These are phyloP conservation scores for Octodon degus DNA, from an alignment of 2,113 vertebrate genomes.

Conservation along the genomic window DNA sequence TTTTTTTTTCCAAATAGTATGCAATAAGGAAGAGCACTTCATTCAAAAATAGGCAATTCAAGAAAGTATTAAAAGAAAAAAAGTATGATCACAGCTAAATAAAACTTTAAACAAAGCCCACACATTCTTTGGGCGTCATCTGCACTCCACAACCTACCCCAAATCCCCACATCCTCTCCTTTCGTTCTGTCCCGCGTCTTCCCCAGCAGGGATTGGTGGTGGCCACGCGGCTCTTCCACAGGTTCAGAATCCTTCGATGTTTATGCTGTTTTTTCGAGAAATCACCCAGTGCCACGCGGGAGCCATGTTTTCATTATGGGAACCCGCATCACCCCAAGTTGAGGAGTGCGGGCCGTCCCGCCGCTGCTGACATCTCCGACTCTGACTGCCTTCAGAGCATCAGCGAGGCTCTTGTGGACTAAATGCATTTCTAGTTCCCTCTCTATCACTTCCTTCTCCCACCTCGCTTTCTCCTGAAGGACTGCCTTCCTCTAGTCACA, in stretches of 20 bases:
- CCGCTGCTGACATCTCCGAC: constrained; percentile 57
- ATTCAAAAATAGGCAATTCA: not conserved
- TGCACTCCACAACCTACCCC: no score
- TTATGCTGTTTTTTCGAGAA: constrained; percentile 46
- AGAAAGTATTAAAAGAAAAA: constrained; percentile 22
- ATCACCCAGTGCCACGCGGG: constrained; percentile 41
- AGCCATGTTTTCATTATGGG: constrained; percentile 43
- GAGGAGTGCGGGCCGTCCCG: constrained; percentile 47
- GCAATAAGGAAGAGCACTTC: not conserved
- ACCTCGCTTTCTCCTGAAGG: constrained; percentile 40
- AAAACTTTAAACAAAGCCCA: constrained; percentile 47
- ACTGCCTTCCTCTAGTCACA: constrained; percentile 52
- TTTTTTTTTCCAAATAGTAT: not conserved
- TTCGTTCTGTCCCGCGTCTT: not conserved
- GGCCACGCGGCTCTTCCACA: not conserved
- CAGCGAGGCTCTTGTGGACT: constrained; percentile 6
- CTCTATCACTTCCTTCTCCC: not conserved
- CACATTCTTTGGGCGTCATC: not conserved
- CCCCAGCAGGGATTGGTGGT: not conserved
- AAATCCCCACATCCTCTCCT: not conserved
- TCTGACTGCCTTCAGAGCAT: constrained; percentile 9
- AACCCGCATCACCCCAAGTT: not conserved
- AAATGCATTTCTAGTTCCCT: constrained; percentile 55
- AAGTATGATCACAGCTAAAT: not conserved
- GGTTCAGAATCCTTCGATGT: constrained; percentile 31